Percentiles rank a stretch among this genome's conserved stretches.
phyloP scores from a whole-genome alignment of 2,113 vertebrate genomes.

The Toxostoma redivivum region DNA sequence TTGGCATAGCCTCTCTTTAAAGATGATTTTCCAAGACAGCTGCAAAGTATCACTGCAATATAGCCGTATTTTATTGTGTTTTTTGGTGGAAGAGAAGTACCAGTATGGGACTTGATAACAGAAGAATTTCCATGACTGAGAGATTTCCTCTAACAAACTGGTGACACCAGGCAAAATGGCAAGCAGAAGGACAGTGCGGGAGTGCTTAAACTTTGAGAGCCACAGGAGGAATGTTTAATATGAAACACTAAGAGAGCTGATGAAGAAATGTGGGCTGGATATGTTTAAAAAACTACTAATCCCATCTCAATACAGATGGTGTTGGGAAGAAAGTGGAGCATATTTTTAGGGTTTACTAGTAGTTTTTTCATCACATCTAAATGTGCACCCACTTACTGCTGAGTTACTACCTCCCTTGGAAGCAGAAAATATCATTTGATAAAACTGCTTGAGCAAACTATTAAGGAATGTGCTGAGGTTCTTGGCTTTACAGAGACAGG shows the following conservation, averaged over 20 bases:
- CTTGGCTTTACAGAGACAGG: background rate
- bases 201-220: background rate
- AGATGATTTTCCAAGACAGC: background rate
- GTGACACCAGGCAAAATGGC: background rate
- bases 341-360: background rate
- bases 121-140: background rate
- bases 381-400: background rate
- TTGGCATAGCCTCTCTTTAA: background rate
- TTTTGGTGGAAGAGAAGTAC: background rate
- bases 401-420: background rate
- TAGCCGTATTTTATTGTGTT: background rate
- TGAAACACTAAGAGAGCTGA: background rate
- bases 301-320: background rate
- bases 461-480: background rate
- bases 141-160: background rate
- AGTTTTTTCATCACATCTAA: background rate
- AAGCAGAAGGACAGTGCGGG: background rate
- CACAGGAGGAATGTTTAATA: background rate
- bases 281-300: background rate
- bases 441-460: background rate
- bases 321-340: background rate
- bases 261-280: background rate
- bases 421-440: background rate
- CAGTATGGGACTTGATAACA: background rate
- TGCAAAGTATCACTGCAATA: background rate